Conservation (phyloP, 2,888 invertebrate genomes). For the Tetranychus piercei region DNA sequence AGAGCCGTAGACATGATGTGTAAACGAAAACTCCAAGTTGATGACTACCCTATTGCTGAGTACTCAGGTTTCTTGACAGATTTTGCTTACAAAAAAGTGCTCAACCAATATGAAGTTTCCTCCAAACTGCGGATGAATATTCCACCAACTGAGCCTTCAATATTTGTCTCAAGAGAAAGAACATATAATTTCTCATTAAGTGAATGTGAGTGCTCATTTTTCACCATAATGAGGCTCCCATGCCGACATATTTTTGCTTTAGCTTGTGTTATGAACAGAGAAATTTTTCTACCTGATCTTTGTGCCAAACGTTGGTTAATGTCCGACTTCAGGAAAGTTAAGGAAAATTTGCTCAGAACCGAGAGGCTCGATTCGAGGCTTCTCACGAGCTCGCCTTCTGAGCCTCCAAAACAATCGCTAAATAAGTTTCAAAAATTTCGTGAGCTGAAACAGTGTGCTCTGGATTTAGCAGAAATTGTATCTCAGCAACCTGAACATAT, state of each 20-base stretch:
- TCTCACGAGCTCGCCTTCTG: too few species aligned
- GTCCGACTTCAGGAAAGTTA: too few species aligned
- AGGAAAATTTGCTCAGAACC: too few species aligned
- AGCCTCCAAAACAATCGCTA: too few species aligned
- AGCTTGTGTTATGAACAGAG: neutral
- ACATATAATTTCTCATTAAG: neutral
- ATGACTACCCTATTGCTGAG: too few species aligned
- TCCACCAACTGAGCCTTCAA: neutral
- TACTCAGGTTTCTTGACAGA: neutral
- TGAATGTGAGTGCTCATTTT: neutral
- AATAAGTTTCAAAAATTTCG: too few species aligned
- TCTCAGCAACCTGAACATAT: too few species aligned
- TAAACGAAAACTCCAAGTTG: too few species aligned
- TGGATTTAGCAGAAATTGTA: too few species aligned
- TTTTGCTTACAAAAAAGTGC: neutral
- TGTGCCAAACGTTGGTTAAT: neutral
- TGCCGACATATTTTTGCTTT: neutral
- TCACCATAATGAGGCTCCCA: neutral
- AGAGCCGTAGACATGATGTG: neutral
- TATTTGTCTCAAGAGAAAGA: neutral
- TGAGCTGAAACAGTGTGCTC: too few species aligned
- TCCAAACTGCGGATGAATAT: neutral
- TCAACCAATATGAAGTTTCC: neutral
- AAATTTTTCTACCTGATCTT: neutral
- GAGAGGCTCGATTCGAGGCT: too few species aligned